Base-by-base conservation (phyloP, 2,888 invertebrate species). In the Peribatodes rhomboidaria region DNA sequence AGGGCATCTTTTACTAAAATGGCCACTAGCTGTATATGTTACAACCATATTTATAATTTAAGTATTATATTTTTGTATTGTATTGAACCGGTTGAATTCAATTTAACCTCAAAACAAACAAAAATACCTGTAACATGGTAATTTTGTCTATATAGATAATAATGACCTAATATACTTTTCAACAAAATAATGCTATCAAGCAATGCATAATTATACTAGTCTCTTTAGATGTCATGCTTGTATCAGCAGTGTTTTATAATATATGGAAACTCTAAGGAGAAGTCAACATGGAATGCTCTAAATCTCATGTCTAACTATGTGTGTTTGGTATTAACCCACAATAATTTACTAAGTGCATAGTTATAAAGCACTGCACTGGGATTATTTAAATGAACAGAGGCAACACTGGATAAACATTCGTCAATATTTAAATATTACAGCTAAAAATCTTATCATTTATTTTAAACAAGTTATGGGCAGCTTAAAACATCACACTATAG, bases 241-340 rank as follows among this genome's bases (percentile, higher is more conserved):
- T 83, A 82, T 84, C 71, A 81, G 79, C 80, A 77, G 81, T 70
- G 76, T 78, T 39, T 76, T 74, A 77, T 74, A 77, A 71, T 78
- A 64, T 8, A 78, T 73, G 81, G 80, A 82, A 81, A 72, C 76
- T 78, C 75, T 74, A 72, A 72, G 73, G 79, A 83, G 79, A 80
- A 80, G 85, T 83, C 77, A 84, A 82, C 74, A 81, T 87, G 90
- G 89, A 91, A 91, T 90, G 90, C 84, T 86, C 83, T 83, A 84
- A 81, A 55, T 55, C 49, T 64, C 78, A 80, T 80, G 80, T 79
- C 66, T 71, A 71, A 50, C 11, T 78, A 72, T 70, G 71, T 70
- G 70, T 65, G 68, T 69, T 68, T 63, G 68, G 64, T 52, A 62
- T 56, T 60, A 61, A 63, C 41, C 72, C 71, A 74, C 69, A 77